These are phyloP conservation scores for Antheraea mylitta DNA, from an alignment of 1,140 invertebrate genomes.

Conservation along the genomic window DNA sequence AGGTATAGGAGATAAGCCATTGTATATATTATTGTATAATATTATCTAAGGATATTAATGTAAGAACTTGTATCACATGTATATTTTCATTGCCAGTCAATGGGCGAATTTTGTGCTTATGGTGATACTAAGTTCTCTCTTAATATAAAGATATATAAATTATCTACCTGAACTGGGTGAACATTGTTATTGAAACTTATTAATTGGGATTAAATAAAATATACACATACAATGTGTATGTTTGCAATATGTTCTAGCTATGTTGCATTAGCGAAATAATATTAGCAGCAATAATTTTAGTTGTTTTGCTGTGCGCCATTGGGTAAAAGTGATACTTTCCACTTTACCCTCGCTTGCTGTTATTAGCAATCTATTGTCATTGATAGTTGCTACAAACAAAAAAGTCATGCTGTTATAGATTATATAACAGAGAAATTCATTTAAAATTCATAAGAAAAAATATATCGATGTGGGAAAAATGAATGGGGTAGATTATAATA, in stretches of 20 bases:
- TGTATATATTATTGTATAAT: not conserved
- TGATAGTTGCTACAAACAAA: too few relatives aligned
- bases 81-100: not conserved
- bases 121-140: too few relatives aligned
- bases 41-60: not conserved
- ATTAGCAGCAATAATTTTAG: not conserved
- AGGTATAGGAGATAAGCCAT: not conserved
- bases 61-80: not conserved
- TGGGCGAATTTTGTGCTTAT: not conserved
- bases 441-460: too few relatives aligned
- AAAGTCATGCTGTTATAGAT: too few relatives aligned
- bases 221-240: too few relatives aligned
- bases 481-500: too few relatives aligned
- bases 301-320: not conserved
- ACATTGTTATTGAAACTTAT: not conserved
- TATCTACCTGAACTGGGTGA: not conserved
- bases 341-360: not conserved
- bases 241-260: not conserved
- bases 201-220: not conserved
- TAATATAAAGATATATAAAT: too few relatives aligned
- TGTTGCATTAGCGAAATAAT: not conserved
- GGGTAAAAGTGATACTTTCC: not conserved
- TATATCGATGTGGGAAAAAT: too few relatives aligned
- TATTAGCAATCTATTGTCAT: too few relatives aligned
- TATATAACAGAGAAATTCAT: too few relatives aligned